Evolutionary conservation across 2,888 invertebrate species (phyloP), one percentile per base, ranked within the genome.

Genomic region (Rhagonycha fulva): DNA sequence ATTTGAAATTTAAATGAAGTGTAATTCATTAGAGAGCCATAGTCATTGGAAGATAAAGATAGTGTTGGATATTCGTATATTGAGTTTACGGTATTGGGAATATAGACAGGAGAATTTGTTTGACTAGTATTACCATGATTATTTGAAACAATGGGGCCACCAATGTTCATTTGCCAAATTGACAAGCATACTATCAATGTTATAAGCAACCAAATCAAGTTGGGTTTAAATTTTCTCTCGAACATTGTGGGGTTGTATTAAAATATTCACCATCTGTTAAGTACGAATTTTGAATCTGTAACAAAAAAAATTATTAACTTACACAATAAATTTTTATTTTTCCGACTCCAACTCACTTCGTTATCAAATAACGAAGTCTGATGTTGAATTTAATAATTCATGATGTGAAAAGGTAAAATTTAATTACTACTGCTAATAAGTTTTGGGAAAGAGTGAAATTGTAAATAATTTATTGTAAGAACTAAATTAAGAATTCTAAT

Each of bases 1-100:
- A 92, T 90, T 71, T 88, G 87, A 84, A 93, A 94, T 14, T 88
- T 86, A 84, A 94, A 94, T 82, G 91, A 88, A 68, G 89, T 88
- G 68, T 94, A 85, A 84, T 93, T 90, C 62, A 92, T 90, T 72
- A 93, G 86, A 62, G 84, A 83, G n/a, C 83, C 81, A 76, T 85
- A 86, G 80, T 88, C 88, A 68, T 76, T 86, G 84, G 30, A 81
- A 84, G 0, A 86, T 86, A 73, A 82, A 14, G 71, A 14, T n/a
- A 79, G 66, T 24, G 77, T 61, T 9, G 83, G 83, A 76, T 83
- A 81, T 14, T 71, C 70, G 74, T 82, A 83, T 7, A 78, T 80
- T 68, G 80, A 79, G 75, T 83, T 82, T 69, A 79, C 75, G 0
- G 82, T 78, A 70, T 84, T 81, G 9, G 84, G 75, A n/a, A 79